Evolutionary conservation across 2,888 invertebrate species (phyloP).

Genomic region (Phalera bucephala): DNA sequence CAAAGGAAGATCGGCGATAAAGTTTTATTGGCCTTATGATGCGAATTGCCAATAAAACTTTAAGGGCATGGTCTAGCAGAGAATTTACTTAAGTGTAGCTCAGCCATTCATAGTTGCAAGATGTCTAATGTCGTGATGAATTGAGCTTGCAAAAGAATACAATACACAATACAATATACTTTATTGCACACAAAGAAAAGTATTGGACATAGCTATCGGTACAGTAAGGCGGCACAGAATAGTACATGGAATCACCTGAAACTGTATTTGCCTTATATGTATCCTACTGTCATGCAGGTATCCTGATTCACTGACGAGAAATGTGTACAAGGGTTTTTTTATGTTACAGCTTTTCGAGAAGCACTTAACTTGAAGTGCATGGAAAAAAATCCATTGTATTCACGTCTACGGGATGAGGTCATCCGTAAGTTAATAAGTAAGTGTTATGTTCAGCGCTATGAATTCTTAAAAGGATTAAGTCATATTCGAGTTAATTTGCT

Average conservation of each 20-base stretch:
- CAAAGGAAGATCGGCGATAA: conserved; percentile 48
- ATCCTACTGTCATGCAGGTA: no score
- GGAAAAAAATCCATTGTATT: conserved; percentile 32
- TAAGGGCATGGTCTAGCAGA: conserved; percentile 45
- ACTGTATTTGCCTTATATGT: no score
- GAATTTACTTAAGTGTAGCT: no score
- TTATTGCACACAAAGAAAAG: no score
- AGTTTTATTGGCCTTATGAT: conserved; percentile 41
- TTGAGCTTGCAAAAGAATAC: no score
- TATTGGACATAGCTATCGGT: no score
- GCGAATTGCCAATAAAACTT: conserved; percentile 57
- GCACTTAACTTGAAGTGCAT: conserved; percentile 4
- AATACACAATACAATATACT: no score
- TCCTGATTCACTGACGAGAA: no score
- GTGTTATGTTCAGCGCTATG: conserved; percentile 41
- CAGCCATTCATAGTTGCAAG: no score
- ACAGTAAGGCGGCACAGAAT: no score
- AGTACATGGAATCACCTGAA: no score
- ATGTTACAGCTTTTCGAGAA: conserved; percentile 8
- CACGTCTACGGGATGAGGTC: conserved; percentile 43
- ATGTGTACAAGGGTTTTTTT: conserved; percentile 17
- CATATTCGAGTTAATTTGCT: conserved; percentile 66
- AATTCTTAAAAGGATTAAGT: conserved; percentile 74
- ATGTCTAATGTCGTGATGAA: no score
- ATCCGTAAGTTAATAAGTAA: conserved; percentile 53